phyloP scores from a whole-genome alignment of 2,888 invertebrate species.

The Napeogenes sylphis region DNA sequence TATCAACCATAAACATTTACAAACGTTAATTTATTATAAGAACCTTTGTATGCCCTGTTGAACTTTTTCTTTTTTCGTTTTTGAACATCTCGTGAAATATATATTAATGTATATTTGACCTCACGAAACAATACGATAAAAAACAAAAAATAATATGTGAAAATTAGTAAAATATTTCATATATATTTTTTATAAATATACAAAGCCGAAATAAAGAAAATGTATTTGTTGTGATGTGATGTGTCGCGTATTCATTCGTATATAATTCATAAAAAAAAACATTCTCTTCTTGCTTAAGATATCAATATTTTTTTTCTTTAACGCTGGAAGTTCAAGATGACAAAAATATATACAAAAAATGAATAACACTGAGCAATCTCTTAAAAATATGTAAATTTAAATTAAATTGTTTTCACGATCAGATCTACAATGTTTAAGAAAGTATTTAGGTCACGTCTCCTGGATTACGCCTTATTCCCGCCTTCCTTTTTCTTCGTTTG shows the following conservation, averaged over 20 bases:
- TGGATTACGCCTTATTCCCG: constrained; percentile 74
- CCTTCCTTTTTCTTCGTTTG: constrained; percentile 75
- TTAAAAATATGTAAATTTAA: constrained; percentile 55
- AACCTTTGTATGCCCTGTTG: neutral
- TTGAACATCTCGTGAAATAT: neutral
- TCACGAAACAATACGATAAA: too few relatives aligned
- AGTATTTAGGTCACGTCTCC: constrained; percentile 74
- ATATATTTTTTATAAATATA: too few relatives aligned
- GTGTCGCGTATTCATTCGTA: too few relatives aligned
- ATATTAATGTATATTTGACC: neutral
- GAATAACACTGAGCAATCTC: constrained; percentile 46
- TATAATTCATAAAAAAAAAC: too few relatives aligned
- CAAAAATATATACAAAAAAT: neutral
- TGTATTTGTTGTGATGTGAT: too few relatives aligned
- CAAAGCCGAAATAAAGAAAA: too few relatives aligned
- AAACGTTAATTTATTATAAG: too few relatives aligned
- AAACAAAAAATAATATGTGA: too few relatives aligned
- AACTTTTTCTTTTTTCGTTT: neutral
- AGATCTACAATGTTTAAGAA: constrained; percentile 72
- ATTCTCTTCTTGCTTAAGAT: neutral
- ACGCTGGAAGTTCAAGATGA: neutral
- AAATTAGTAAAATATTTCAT: too few relatives aligned
- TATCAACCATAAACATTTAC: too few relatives aligned
- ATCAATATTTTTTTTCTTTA: neutral
- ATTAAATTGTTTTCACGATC: constrained; percentile 71